A percentile compares a stretch with the other conserved stretches of the same genome.
Conservation (phyloP, 2,888 invertebrate genomes). For the Lasioglossum marginatum region DNA sequence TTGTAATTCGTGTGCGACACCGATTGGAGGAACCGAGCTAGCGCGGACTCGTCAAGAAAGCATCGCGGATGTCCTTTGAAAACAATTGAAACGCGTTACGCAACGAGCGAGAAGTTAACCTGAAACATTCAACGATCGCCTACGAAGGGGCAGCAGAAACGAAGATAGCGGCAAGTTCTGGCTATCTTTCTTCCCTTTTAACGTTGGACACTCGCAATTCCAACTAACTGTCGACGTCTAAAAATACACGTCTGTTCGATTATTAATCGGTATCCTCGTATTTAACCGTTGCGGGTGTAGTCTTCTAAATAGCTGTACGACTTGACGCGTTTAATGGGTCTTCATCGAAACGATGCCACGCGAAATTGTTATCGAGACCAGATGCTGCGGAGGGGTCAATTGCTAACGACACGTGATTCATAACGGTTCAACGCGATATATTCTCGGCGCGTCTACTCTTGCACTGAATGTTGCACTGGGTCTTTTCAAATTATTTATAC, state of each 20-base stretch:
- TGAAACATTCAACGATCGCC: neutral
- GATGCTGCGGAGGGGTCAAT: slow-evolving; percentile 43
- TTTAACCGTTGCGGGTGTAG: neutral
- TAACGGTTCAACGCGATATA: slow-evolving; percentile 23
- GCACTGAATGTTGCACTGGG: neutral
- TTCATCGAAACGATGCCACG: slow-evolving; percentile 26
- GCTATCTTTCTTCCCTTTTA: neutral
- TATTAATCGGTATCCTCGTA: slow-evolving; percentile 10
- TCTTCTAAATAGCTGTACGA: slow-evolving; percentile 20
- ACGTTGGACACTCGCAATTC: neutral
- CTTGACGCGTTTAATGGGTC: slow-evolving; percentile 22
- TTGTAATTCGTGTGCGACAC: neutral
- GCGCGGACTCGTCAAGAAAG: neutral
- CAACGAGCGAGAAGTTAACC: slow-evolving; percentile 25
- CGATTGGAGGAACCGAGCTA: neutral
- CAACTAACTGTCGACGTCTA: neutral
- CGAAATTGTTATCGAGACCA: slow-evolving; percentile 38
- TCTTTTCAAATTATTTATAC: neutral
- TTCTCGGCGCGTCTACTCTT: neutral
- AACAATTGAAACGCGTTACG: slow-evolving; percentile 43
- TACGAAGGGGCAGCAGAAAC: neutral
- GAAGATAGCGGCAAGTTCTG: neutral
- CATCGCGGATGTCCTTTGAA: neutral
- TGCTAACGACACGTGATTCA: slow-evolving; percentile 41
- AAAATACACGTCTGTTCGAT: slow-evolving; percentile 19